Base-by-base conservation (phyloP, 2,888 invertebrate species). In the Spicauda simplicius region DNA sequence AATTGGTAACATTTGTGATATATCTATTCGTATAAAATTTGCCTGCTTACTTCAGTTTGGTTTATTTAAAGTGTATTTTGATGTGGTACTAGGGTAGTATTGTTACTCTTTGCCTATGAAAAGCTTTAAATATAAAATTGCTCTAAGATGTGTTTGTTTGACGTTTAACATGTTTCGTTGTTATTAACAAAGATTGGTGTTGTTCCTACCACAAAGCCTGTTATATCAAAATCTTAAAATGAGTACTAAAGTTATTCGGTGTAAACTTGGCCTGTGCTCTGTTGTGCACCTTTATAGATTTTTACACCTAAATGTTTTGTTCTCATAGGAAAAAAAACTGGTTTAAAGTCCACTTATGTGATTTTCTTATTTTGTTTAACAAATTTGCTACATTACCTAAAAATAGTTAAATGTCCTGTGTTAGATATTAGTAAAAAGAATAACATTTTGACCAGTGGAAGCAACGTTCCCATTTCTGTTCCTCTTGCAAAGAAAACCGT, bases 1-100 rank as follows among this genome's bases (percentile, higher is more conserved):
- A 78, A 77, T 76, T 74, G 65, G 69, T 73, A 74, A 75, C 65
- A 58, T 71, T 75, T 80, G 78, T 77, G 78, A 81, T 77, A 77
- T 69, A 56, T 61, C 65, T 60, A 53, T 66, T 69, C 60, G 63
- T 67, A 60, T 37, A 41, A 50, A 18, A 53, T 41, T n/a, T 20
- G 37, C 37, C 41, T 57, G 53, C 56, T 30, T 58, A 41, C 18
- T 53, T 68, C 56, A 45, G 62, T 62, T 68, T 25, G 10, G 4
- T 41, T 67, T 18, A 30, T 62, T 62, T 62, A 41, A 62, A 57
- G 16, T 56, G 56, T 61, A 53, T 68, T 62, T 62, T 68, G 62
- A 67, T 68, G 67, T 68, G 67, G 37, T 67, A 68, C 37, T 61
- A 57, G 57, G 62, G 67, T 62, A 62, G 57, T 62, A 18, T 54